Conservation (phyloP, 2,888 invertebrate species). For the Alcis repandata region DNA sequence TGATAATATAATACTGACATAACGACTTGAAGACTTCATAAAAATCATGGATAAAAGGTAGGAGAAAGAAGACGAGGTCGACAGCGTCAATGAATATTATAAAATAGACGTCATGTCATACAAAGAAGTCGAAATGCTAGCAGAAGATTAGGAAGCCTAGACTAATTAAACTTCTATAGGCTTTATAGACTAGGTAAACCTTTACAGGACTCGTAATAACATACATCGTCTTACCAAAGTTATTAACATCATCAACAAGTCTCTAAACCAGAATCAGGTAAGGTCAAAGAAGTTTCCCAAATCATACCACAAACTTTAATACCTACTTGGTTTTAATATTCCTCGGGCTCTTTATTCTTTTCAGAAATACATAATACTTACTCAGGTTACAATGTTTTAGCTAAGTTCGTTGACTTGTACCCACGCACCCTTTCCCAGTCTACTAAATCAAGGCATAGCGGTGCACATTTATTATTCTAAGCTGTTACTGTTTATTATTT, state of each 20-base stretch:
- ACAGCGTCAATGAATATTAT: no score
- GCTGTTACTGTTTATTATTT: conserved; percentile 39
- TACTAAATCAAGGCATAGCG: conserved; percentile 22
- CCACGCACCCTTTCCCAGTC: conserved; percentile 12
- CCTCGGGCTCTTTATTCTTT: not conserved
- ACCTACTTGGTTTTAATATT: no score
- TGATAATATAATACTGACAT: not conserved
- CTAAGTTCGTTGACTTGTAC: conserved; percentile 13
- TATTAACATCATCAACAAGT: not conserved
- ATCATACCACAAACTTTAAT: not conserved
- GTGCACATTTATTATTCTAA: conserved; percentile 29
- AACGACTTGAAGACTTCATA: no score
- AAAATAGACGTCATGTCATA: no score
- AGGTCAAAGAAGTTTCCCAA: not conserved
- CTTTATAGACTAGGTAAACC: no score
- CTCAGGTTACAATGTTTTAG: conserved; percentile 6
- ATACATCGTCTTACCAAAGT: no score
- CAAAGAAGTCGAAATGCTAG: no score
- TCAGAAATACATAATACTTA: not conserved
- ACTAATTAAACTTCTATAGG: no score
- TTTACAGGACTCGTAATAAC: no score
- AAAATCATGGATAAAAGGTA: not conserved
- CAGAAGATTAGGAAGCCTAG: no score
- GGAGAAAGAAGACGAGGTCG: no score
- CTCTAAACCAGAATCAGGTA: no score